Base-by-base conservation (phyloP, 2,797 vertebrate species). In the Gymnocypris eckloni region DNA sequence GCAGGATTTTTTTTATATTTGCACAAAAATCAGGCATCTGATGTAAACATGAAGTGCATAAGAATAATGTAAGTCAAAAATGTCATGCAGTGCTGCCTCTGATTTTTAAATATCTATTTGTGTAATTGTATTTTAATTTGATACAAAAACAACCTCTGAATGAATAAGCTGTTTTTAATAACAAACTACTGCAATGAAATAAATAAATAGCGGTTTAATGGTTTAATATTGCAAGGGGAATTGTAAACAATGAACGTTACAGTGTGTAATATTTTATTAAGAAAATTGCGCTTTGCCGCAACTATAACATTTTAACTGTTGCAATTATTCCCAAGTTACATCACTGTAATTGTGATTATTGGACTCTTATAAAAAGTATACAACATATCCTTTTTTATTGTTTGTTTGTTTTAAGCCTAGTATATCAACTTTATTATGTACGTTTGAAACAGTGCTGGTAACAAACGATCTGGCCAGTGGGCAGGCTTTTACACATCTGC, bases 401-500 rank as follows among this genome's bases (percentile, higher is more conserved):
- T 45, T 66, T 79, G 16, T 64, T 66, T 80, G 3, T 77, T 77
- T 41, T 72, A 2, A 33, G 56, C 25, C n/a, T 25, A 73, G 28
- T 50, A 50, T 66, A 50, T 28, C 28, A 20, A 15, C 33, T 69
- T 84, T 78, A 78, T 41, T 20, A 45, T 56, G 25, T 52, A 52
- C 7, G 13, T 13, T 75, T 48, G 25, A 59, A 70, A 33, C 37
- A 16, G 16, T 69, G 28, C 75, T 69, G 59, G 25, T 18, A 71
- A 45, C 54, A 11, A 15, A 70, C 6, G 52, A 85, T 33, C 64
- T 72, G 71, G 83, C 83, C 76, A 85, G 33, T 45, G 52, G 77
- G 41, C 70, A 50, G 56, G 54, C 37, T 20, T 66, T 75, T 81
- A 37, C 73, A 81, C 79, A 77, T 87, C 78, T 85, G 86, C 83